Base-by-base conservation (phyloP, 2,113 vertebrate species). In the Ibidorhyncha struthersii region DNA sequence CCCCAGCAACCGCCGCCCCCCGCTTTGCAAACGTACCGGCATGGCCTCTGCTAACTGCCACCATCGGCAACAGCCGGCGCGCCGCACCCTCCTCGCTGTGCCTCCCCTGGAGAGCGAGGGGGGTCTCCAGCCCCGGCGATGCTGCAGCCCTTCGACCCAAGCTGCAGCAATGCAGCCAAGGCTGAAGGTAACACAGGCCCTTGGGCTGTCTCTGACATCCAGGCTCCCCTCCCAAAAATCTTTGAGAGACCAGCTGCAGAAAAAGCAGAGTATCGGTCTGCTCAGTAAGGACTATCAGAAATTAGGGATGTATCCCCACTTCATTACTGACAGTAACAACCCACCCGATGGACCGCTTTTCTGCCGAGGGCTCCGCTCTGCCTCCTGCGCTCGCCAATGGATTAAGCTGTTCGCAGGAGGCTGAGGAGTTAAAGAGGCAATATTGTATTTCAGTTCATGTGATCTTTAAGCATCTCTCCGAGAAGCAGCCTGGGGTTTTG, bases 341-440 rank as follows among this genome's bases (percentile, higher is more conserved):
- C 79, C 84, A 82, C 22, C 9, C 6, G 3, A 43, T 2, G 12
- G 32, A 43, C 43, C 3, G 14, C 55, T 40, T 45, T 55, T 53
- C 56, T 69, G 53, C 36, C 1, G 0, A 45, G 4, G 63, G 82
- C 67, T 88, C 78, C 21, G 0, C 82, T 36, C 71, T 41, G 71
- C 85, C 76, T 90, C 66, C 74, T 49, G 69, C 59, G 4, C 76
- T 87, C 82, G 63, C 50, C 82, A 29, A 40, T 71, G 73, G 94
- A 96, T 94, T 85, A 93, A 93, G 89, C 93, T 89, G 89, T 86
- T 93, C 94, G 85, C 80, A 91, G 91, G 86, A 94, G 71, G 79
- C 94, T 90, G 86, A 77, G 90, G 93, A 92, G 83, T 87, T 92
- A 89, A 89, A 79, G 86, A 90, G 58, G 17, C 29, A 96, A 97